Conservation (phyloP, 2,797 vertebrate genomes). For the Alectoris magna region DNA sequence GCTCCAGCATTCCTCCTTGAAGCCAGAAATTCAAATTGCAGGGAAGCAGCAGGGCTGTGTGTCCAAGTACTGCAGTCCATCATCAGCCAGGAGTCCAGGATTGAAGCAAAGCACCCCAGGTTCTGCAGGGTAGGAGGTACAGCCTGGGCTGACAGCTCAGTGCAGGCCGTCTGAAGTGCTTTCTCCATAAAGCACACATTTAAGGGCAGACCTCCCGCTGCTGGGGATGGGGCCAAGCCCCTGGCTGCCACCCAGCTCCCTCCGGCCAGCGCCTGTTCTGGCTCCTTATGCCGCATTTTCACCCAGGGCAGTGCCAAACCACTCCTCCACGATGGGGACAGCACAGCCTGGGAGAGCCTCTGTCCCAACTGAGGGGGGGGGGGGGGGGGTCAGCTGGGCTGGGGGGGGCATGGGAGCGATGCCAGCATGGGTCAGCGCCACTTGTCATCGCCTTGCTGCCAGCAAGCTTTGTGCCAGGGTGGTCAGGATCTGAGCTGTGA, state of each 20-base stretch:
- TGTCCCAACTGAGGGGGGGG: no score
- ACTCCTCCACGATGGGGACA: not conserved
- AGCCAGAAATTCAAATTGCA: not conserved
- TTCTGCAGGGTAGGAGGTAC: not conserved
- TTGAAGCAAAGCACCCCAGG: not conserved
- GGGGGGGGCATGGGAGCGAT: not conserved
- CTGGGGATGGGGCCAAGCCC: not conserved
- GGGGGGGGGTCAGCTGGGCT: not conserved
- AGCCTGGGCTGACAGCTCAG: not conserved
- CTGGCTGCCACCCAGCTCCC: not conserved
- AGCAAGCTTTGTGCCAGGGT: rapidly evolving
- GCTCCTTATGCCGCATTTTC: not conserved
- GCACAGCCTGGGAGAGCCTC: not conserved
- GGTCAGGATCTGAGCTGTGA: not conserved
- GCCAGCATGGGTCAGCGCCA: conserved; percentile 74
- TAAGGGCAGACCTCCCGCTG: not conserved
- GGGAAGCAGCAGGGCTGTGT: not conserved
- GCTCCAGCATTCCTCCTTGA: not conserved
- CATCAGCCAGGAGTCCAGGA: not conserved
- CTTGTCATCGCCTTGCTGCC: conserved; percentile 76
- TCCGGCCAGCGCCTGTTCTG: not conserved
- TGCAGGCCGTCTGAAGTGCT: not conserved
- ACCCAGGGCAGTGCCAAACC: not conserved
- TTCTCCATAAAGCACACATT: not conserved
- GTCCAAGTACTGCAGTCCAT: not conserved